Evolutionary conservation across 2,888 invertebrate species (phyloP).

Genomic region (Drosophila pegasa): DNA sequence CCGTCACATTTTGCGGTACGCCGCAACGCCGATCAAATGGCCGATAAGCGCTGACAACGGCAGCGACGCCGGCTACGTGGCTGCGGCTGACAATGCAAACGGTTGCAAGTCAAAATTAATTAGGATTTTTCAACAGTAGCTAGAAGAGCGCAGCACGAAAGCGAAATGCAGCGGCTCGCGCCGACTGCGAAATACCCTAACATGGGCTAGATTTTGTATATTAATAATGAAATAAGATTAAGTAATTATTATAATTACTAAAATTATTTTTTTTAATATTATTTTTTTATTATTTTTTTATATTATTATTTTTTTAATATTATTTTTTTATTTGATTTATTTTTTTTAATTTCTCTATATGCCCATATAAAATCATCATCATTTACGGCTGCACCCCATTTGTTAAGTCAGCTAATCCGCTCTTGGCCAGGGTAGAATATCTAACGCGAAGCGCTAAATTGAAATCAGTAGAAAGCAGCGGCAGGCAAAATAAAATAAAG

Average conservation of each 20-base stretch:
- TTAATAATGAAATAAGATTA: not conserved
- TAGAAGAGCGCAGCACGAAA: constrained; percentile 8
- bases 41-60: constrained; percentile 66
- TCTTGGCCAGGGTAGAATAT: constrained; percentile 21
- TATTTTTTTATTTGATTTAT: no score
- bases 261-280: not conserved
- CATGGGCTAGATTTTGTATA: not conserved
- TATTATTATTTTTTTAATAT: no score
- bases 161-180: not conserved
- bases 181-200: constrained; percentile 25
- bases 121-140: constrained; percentile 72
- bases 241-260: not conserved
- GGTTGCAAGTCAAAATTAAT: constrained; percentile 81
- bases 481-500: constrained; percentile 34
- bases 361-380: no score
- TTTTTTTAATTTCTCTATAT: no score
- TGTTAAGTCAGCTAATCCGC: not conserved
- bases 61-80: constrained; percentile 45
- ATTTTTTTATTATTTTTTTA: no score
- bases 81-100: constrained; percentile 76
- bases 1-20: constrained; percentile 68
- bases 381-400: not conserved
- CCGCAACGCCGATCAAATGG: constrained; percentile 78
- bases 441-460: constrained; percentile 57
- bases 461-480: constrained; percentile 73